These are phyloP conservation scores for Acipenser oxyrinchus DNA, from an alignment of 2,797 vertebrate genomes.

Conservation along the genomic window DNA sequence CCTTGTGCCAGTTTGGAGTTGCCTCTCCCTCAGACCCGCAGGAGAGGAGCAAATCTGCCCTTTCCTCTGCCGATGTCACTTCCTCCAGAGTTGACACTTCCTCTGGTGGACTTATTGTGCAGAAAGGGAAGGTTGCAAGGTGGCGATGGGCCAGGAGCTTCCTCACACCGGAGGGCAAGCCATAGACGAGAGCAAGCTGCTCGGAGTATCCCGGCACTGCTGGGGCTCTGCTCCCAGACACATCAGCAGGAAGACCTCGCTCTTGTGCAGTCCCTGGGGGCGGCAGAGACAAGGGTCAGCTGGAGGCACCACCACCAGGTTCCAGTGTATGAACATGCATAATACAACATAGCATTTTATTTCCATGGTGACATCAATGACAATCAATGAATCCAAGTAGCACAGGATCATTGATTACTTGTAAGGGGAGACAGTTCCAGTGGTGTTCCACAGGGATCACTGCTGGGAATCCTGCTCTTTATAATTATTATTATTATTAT, in stretches of 20 bases:
- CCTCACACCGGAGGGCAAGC: slow-evolving; percentile 33
- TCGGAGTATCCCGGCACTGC: slow-evolving; percentile 6
- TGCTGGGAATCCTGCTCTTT: slow-evolving; percentile 6
- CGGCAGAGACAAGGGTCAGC: not conserved
- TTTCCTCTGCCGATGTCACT: slow-evolving; percentile 38
- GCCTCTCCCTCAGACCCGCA: not conserved
- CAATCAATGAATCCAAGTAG: not conserved
- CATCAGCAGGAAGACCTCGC: slow-evolving; percentile 46
- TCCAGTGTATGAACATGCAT: not conserved
- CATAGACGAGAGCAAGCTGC: slow-evolving; percentile 28
- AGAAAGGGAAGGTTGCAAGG: slow-evolving; percentile 45
- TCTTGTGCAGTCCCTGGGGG: slow-evolving; percentile 59
- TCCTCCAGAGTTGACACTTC: slow-evolving; percentile 28
- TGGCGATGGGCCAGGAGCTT: slow-evolving; percentile 36
- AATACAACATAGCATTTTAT: not conserved
- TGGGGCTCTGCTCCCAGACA: slow-evolving; percentile 12
- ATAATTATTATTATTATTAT: not conserved
- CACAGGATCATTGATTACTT: not conserved
- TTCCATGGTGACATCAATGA: not conserved
- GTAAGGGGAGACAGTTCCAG: too few relatives aligned
- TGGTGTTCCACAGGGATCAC: too few relatives aligned
- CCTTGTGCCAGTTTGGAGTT: slow-evolving; percentile 9
- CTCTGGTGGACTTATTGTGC: slow-evolving; percentile 49
- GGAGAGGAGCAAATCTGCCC: slow-evolving; percentile 39
- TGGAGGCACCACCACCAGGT: slow-evolving; percentile 11